Percentiles rank a stretch among this genome's conserved stretches.
phyloP scores from a whole-genome alignment of 2,113 vertebrate genomes.

The Cyprinus carpio region DNA sequence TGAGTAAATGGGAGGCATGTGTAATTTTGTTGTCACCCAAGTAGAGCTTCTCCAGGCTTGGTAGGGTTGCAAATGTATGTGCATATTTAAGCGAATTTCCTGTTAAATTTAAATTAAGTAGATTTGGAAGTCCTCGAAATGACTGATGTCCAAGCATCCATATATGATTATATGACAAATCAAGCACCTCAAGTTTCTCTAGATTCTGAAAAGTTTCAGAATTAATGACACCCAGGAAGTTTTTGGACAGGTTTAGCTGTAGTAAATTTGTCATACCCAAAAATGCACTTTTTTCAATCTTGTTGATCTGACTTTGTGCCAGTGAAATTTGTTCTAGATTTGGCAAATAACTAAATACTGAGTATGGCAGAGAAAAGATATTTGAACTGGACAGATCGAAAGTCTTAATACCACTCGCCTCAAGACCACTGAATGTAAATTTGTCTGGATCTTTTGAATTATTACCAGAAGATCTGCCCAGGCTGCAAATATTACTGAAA shows the following conservation, averaged over 20 bases:
- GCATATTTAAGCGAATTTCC: conserved; percentile 81
- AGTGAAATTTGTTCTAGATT: conserved; percentile 72
- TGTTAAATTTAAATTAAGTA: conserved; percentile 74
- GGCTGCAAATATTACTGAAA: not conserved
- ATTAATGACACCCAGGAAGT: conserved; percentile 82
- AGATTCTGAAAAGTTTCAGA: conserved; percentile 76
- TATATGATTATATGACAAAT: conserved; percentile 87
- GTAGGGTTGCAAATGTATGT: conserved; percentile 62
- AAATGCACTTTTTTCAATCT: conserved; percentile 77
- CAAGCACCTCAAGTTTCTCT: conserved; percentile 64
- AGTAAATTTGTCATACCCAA: conserved; percentile 74
- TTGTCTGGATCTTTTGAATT: conserved; percentile 48
- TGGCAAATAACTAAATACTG: conserved; percentile 72
- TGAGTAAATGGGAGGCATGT: not conserved
- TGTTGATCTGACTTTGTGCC: conserved; percentile 81
- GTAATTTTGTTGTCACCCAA: conserved; percentile 80
- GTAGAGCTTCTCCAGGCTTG: conserved; percentile 60
- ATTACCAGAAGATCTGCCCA: not conserved
- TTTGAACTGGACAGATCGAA: conserved; percentile 74
- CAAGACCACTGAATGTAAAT: conserved; percentile 80
- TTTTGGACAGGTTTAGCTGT: conserved; percentile 80
- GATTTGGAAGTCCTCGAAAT: conserved; percentile 71
- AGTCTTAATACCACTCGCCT: conserved; percentile 63
- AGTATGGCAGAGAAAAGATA: conserved; percentile 77
- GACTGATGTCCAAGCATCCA: conserved; percentile 68